These are phyloP conservation scores for Myioborus melanocephalus DNA, from an alignment of 2,797 vertebrate species.

Conservation along the genomic window DNA sequence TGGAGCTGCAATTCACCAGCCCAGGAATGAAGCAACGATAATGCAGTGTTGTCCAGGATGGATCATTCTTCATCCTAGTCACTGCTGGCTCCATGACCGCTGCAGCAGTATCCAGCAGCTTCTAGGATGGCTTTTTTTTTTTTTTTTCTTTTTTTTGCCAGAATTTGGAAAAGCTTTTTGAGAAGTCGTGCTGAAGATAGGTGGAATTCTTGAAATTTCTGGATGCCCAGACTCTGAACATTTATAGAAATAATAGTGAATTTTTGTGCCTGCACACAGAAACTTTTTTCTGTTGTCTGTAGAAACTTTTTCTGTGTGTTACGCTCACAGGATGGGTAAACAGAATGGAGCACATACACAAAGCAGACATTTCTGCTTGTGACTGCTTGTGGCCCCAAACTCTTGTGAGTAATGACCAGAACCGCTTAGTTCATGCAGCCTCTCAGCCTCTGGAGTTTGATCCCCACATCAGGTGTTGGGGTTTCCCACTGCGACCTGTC, in stretches of 20 bases:
- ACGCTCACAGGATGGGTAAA: background rate
- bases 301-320: background rate
- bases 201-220: background rate
- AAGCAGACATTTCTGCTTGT: background rate
- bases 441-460: background rate
- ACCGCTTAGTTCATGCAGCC: fast-evolving
- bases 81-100: background rate
- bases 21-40: background rate
- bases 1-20: background rate
- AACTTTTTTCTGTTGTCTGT: too few species aligned
- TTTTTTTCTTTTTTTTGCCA: background rate
- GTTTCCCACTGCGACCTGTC: background rate
- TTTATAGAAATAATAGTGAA: background rate
- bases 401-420: background rate
- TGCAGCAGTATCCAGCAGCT: background rate
- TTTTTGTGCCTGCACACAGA: background rate
- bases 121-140: background rate
- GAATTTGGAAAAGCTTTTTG: background rate
- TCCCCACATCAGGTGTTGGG: fast-evolving
- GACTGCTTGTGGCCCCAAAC: background rate
- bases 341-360: background rate
- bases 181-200: background rate
- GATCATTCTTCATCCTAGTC: fast-evolving
- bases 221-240: background rate
- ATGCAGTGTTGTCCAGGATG: background rate